Conservation (phyloP, 1,140 invertebrate genomes). For the fruit fly (Drosophila melanogaster) region Release_6_plus_ISO1_MT NC_004354.4:13110501-13111000, state of each 20-base stretch:
- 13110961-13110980: slow-evolving; percentile 7
- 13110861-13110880: slow-evolving; percentile 12
- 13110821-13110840: slow-evolving; percentile 64
- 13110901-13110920: slow-evolving; percentile 34
- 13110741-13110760: not conserved
- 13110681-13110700: too few relatives aligned
- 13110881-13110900: slow-evolving; percentile 42
- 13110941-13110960: slow-evolving; percentile 41
- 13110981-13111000: slow-evolving; percentile 1
- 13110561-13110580: not conserved
- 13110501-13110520: slow-evolving; percentile 12
- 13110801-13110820: slow-evolving; percentile 22
- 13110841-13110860: slow-evolving; percentile 78
- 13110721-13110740: too few relatives aligned
- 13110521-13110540: not conserved
- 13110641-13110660: too few relatives aligned
- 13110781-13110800: slow-evolving; percentile 2
- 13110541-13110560: not conserved
- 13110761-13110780: slow-evolving; percentile 1
- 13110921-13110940: slow-evolving; percentile 4
- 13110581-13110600: too few relatives aligned
- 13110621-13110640: not conserved
- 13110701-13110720: too few relatives aligned
- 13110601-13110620: too few relatives aligned
- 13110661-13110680: too few relatives aligned